Evolutionary conservation across 1,140 invertebrate genomes (phyloP), one percentile per base, ranked within the genome.

Genomic region (Zaprionus ghesquierei): DNA sequence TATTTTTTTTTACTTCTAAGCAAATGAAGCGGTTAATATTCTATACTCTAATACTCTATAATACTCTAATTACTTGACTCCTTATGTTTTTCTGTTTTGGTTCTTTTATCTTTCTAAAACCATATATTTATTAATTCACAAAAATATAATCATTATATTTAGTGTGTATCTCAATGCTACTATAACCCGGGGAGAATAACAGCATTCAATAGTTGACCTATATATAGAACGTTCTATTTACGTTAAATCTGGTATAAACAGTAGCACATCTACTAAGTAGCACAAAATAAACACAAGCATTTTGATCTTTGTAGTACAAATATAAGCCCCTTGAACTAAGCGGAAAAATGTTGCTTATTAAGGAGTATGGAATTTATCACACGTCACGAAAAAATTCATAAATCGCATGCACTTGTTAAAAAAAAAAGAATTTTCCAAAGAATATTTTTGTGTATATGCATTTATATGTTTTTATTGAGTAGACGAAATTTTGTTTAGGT

Each of bases 381-480:
- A 35, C 10, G 23, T 51, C 22, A 4, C 20, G 13, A 25, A 9
- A 51, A 31, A 44, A 27, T 18, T 27, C n/a, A 1, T n/a, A 35
- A 60, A 13, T 49, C 4, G n/a, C n/a, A 35, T 18, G 46, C 31
- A 62, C 23, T 38, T 60, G 38, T n/a, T 31, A 35, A 54, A 53
- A 56, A 51, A 58, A 79, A 75, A 79, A 64, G 65, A 58, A 10
- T 59, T 31, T 60, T 23, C 18, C 13, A 18, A 59, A 33, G 35
- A 6, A 15, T 38, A 38, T 38, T 22, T 56, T n/a, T 56, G 56
- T 51, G 69, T 31, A 69, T 50, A 46, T 74, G 63, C 69, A 69
- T 60, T 82, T 82, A 46, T 65, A 74, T 13, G 74, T 51, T 77
- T 41, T 78, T 74, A 75, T 69, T 65, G 75, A 60, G 79, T 38